phyloP scores from a whole-genome alignment of 1,140 invertebrate genomes.

The Choristoneura fumiferana region DNA sequence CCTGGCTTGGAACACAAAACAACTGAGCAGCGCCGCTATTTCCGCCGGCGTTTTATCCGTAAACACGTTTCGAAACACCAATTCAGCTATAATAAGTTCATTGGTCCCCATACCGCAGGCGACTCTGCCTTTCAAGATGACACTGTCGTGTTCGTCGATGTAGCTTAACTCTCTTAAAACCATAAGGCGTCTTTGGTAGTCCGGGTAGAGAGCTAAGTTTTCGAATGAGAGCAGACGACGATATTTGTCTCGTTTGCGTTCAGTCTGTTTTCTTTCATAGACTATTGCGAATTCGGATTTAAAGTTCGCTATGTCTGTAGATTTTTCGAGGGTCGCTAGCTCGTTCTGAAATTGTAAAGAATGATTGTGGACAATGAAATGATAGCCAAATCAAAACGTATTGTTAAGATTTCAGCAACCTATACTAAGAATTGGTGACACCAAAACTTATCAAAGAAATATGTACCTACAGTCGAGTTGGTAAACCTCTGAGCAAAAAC shows the following conservation, averaged over 20 bases:
- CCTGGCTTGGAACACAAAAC: constrained; percentile 94
- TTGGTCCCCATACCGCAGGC: constrained; percentile 97
- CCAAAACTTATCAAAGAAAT: too few relatives aligned
- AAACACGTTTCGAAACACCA: constrained; percentile 96
- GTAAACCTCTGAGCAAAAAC: too few relatives aligned
- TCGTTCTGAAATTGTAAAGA: constrained; percentile 44
- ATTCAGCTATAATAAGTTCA: constrained; percentile 96
- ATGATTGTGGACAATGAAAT: too few relatives aligned
- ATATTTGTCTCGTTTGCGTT: constrained; percentile 85
- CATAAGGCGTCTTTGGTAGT: constrained; percentile 91
- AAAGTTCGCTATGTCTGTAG: constrained; percentile 70
- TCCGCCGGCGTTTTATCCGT: constrained; percentile 91
- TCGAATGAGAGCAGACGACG: constrained; percentile 90
- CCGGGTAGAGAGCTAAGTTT: constrained; percentile 91
- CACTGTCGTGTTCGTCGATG: constrained; percentile 80
- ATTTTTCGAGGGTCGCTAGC: constrained; percentile 54
- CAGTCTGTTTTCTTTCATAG: constrained; percentile 85
- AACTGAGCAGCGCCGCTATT: constrained; percentile 95
- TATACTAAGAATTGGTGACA: too few relatives aligned
- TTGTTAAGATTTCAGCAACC: too few relatives aligned
- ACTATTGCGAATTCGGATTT: constrained; percentile 86
- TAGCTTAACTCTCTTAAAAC: constrained; percentile 90
- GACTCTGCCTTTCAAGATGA: constrained; percentile 84
- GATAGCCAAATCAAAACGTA: too few relatives aligned
- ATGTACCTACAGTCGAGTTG: too few relatives aligned